Evolutionary conservation across 1,140 invertebrate species (phyloP).

Genomic region (Papilio polytes): DNA sequence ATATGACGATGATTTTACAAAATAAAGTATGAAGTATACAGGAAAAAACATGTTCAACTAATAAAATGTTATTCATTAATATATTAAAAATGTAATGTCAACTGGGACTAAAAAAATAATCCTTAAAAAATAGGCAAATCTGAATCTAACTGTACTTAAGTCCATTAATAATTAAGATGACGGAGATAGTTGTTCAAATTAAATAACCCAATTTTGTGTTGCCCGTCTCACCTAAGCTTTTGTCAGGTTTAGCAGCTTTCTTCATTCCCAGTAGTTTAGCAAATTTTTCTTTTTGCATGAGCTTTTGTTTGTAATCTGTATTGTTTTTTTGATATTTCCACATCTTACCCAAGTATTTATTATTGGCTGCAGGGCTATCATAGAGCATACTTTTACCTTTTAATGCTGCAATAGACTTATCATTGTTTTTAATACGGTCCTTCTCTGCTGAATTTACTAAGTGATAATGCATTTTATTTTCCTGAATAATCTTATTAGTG

Average conservation of each 20-base stretch:
- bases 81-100: not conserved
- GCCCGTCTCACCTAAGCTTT: conserved; percentile 60
- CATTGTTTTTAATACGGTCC: conserved; percentile 75
- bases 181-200: not conserved
- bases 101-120: not conserved
- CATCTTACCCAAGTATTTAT: conserved; percentile 61
- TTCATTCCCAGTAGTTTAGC: conserved; percentile 60
- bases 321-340: conserved; percentile 64
- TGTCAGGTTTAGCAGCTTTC: conserved; percentile 54
- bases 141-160: not conserved
- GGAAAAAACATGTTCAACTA: not conserved
- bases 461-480: conserved; percentile 64
- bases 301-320: conserved; percentile 41
- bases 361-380: conserved; percentile 58
- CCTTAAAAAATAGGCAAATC: not conserved
- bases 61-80: not conserved
- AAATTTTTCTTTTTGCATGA: conserved; percentile 68
- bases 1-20: not conserved
- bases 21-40: not conserved
- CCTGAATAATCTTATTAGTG: conserved; percentile 52
- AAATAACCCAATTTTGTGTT: conserved; percentile 33
- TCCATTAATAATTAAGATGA: not conserved
- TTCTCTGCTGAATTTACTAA: conserved; percentile 69
- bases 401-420: conserved; percentile 74
- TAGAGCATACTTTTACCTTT: conserved; percentile 73